Evolutionary conservation across 1,140 invertebrate species (phyloP).

Genomic region (Kradibia gibbosae): DNA sequence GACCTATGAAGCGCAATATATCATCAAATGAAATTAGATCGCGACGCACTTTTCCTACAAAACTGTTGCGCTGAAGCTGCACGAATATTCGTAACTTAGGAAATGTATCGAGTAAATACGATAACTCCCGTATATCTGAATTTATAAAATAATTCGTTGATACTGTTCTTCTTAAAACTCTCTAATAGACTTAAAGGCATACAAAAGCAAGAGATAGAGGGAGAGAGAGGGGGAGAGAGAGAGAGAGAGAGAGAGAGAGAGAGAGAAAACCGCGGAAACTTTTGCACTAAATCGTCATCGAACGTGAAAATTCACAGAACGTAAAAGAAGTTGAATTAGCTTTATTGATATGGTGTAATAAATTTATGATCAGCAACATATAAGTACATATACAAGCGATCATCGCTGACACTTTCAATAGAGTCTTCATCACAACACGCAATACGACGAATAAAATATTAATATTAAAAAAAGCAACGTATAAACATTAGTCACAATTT

Average conservation of each 20-base stretch:
- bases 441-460: too few species aligned
- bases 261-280: neutral
- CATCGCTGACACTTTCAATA: too few species aligned
- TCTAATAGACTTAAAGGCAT: too few species aligned
- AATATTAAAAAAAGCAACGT: too few species aligned
- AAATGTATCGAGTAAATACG: slow-evolving; percentile 36
- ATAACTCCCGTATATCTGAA: neutral
- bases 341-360: neutral
- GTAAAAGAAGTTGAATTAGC: too few species aligned
- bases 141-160: neutral
- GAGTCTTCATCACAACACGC: too few species aligned
- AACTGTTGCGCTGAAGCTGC: slow-evolving; percentile 8
- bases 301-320: neutral
- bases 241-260: neutral
- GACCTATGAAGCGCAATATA: slow-evolving; percentile 42
- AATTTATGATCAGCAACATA: neutral
- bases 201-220: too few species aligned
- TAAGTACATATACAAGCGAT: too few species aligned
- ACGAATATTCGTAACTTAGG: slow-evolving; percentile 18
- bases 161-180: too few species aligned
- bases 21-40: slow-evolving; percentile 42
- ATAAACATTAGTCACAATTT: too few species aligned
- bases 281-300: neutral
- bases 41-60: slow-evolving; percentile 29
- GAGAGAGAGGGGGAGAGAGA: neutral